Conservation (phyloP, 2,888 invertebrate species). For the Melangyna quadrimaculata region DNA sequence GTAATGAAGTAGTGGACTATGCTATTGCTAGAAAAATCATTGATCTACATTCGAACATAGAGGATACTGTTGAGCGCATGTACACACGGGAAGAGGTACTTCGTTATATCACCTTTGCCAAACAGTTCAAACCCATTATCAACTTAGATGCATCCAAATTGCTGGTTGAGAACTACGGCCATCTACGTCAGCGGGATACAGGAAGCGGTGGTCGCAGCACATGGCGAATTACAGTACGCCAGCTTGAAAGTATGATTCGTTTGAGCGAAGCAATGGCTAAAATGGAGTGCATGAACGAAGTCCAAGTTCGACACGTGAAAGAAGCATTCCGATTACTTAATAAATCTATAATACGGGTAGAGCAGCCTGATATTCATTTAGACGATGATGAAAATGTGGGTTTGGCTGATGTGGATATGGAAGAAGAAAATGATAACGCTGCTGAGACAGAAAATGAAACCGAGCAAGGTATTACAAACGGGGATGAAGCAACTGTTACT, state of each 20-base stretch:
- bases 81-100: slow-evolving; percentile 95
- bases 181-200: slow-evolving; percentile 92
- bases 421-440: slow-evolving; percentile 82
- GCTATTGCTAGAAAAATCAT: slow-evolving; percentile 98
- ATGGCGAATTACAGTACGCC: slow-evolving; percentile 98
- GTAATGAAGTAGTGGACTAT: slow-evolving; percentile 96
- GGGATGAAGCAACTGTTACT: slow-evolving; percentile 64
- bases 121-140: slow-evolving; percentile 95
- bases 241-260: slow-evolving; percentile 96
- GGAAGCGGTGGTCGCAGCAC: slow-evolving; percentile 86
- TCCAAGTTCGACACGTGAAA: slow-evolving; percentile 92
- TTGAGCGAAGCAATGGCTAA: slow-evolving; percentile 98
- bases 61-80: slow-evolving; percentile 88
- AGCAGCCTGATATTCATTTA: slow-evolving; percentile 97
- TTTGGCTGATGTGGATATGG: slow-evolving; percentile 83
- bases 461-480: slow-evolving; percentile 75
- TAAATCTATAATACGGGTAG: slow-evolving; percentile 98
- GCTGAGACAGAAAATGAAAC: slow-evolving; percentile 26
- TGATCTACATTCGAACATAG: slow-evolving; percentile 94
- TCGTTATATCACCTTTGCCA: slow-evolving; percentile 97
- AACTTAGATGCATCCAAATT: slow-evolving; percentile 91
- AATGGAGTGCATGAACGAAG: slow-evolving; percentile 96
- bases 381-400: slow-evolving; percentile 88
- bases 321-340: slow-evolving; percentile 95
- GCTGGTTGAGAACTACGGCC: slow-evolving; percentile 94